Conservation (phyloP, 2,888 invertebrate species). For the Volucella inflata region DNA sequence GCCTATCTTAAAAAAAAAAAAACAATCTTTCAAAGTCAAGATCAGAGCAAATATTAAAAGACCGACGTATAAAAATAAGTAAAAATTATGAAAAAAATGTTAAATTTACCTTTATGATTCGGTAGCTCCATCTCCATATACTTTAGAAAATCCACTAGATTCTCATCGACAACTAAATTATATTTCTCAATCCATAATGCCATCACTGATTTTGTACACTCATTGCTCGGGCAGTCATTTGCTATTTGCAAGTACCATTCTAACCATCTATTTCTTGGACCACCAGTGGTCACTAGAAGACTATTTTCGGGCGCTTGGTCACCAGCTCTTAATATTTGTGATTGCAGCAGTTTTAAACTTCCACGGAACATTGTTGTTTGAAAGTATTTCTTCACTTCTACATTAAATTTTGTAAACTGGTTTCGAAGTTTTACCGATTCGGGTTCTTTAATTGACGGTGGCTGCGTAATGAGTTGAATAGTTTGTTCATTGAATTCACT, state of each 20-base stretch:
- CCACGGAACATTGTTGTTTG: slow-evolving; percentile 53
- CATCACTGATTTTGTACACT: slow-evolving; percentile 75
- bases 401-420: slow-evolving; percentile 28
- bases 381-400: slow-evolving; percentile 36
- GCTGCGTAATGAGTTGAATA: slow-evolving; percentile 19
- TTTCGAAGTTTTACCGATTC: slow-evolving; percentile 20
- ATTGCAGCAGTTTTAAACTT: slow-evolving; percentile 76
- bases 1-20: no score
- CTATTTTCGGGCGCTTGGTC: slow-evolving; percentile 15
- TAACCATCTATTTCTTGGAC: slow-evolving; percentile 78
- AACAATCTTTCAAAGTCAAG: no score
- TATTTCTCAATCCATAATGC: slow-evolving; percentile 81
- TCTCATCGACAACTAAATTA: slow-evolving; percentile 77
- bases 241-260: slow-evolving; percentile 80
- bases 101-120: slow-evolving; percentile 35
- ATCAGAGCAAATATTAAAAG: no score
- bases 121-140: slow-evolving; percentile 66
- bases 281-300: slow-evolving; percentile 42
- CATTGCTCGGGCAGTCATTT: slow-evolving; percentile 7
- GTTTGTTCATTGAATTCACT: slow-evolving; percentile 23
- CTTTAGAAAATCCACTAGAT: slow-evolving; percentile 80
- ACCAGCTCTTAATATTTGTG: slow-evolving; percentile 76
- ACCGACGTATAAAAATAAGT: not conserved
- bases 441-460: not conserved
- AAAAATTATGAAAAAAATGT: not conserved